Percentiles rank a stretch among this genome's conserved stretches.
Conservation (phyloP, 2,888 invertebrate species). For the Dicranocentrus wangi region DNA sequence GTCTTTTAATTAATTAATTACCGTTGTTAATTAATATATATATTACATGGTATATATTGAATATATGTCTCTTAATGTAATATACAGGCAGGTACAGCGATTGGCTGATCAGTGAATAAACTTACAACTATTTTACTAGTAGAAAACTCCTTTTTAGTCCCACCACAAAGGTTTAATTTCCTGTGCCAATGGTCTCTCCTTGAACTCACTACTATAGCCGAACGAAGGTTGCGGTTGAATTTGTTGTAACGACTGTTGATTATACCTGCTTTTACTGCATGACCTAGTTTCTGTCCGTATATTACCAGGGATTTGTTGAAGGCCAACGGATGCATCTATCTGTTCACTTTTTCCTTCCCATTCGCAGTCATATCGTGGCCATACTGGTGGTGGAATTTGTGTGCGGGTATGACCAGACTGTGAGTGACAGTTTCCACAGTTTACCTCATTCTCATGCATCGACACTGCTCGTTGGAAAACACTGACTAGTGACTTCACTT, state of each 20-base stretch:
- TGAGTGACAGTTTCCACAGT: neutral
- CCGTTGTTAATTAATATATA: too few species aligned
- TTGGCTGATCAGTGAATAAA: too few species aligned
- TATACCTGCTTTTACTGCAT: too few species aligned
- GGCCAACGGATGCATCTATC: too few species aligned
- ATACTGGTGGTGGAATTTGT: neutral
- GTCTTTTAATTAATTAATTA: too few species aligned
- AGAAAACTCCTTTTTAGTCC: too few species aligned
- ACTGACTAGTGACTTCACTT: constrained; percentile 20
- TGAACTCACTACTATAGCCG: neutral
- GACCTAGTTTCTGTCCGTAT: neutral
- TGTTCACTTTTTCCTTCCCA: neutral
- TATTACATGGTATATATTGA: too few species aligned
- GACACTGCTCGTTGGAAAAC: constrained; percentile 23
- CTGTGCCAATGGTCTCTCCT: constrained; percentile 1
- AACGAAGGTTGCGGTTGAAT: neutral
- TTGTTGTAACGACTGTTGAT: neutral
- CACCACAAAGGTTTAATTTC: constrained; percentile 48
- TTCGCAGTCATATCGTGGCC: neutral
- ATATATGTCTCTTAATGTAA: too few species aligned
- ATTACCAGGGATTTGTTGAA: neutral
- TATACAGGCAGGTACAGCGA: too few species aligned
- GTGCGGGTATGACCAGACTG: neutral
- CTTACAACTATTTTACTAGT: too few species aligned
- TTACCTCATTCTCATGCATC: constrained; percentile 27